These are phyloP conservation scores for Sinocyclocheilus grahami DNA, from an alignment of 2,113 vertebrate species.

Conservation along the genomic window DNA sequence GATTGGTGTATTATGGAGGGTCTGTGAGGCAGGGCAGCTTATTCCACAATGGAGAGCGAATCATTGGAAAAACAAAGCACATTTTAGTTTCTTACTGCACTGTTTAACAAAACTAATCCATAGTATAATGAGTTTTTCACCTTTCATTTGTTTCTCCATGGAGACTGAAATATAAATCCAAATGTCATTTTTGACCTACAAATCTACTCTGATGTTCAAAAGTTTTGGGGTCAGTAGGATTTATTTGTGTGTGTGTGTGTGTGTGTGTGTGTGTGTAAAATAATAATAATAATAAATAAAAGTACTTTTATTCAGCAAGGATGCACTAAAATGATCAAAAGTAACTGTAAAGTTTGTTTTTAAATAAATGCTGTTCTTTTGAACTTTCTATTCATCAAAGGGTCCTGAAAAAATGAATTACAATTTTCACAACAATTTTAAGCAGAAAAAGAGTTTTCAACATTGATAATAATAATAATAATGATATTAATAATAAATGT, in stretches of 20 bases:
- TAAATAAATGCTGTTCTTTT: too few relatives aligned
- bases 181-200: neutral
- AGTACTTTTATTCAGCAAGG: too few relatives aligned
- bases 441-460: too few relatives aligned
- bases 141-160: neutral
- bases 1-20: neutral
- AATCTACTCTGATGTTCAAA: neutral
- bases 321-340: too few relatives aligned
- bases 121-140: neutral
- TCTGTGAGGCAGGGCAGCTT: neutral
- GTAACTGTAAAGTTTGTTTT: too few relatives aligned
- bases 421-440: too few relatives aligned
- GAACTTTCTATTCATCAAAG: too few relatives aligned
- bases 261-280: too few relatives aligned
- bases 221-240: neutral
- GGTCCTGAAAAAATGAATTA: too few relatives aligned
- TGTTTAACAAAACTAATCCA: constrained; percentile 12
- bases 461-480: too few relatives aligned
- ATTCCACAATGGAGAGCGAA: neutral
- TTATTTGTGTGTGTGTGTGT: too few relatives aligned
- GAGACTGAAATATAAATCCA: neutral
- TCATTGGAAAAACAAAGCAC: neutral
- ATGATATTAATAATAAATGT: neutral
- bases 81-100: neutral
- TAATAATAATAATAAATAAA: too few relatives aligned